phyloP scores from a whole-genome alignment of 2,113 vertebrate genomes.

The Forbesichthys papilliferus region DNA sequence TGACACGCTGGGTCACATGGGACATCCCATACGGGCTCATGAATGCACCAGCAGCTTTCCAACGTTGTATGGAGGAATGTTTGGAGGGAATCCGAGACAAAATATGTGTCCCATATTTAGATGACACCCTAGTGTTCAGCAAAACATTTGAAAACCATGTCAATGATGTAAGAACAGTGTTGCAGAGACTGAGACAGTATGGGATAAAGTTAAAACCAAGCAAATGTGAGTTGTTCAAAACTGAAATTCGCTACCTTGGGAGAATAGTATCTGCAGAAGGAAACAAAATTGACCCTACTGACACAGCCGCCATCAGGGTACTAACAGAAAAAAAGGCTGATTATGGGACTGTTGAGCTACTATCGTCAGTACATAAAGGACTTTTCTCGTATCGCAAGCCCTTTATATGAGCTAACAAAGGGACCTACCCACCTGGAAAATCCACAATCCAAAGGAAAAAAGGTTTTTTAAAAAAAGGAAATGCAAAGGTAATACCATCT shows the following conservation, averaged over 20 bases:
- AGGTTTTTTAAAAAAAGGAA: background rate
- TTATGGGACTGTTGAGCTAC: conserved; percentile 22
- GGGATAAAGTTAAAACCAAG: conserved; percentile 13
- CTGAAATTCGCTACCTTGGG: conserved; percentile 4
- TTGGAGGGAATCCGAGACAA: conserved; percentile 15
- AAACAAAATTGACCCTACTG: conserved; percentile 8
- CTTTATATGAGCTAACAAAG: background rate
- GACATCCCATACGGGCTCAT: conserved; percentile 10
- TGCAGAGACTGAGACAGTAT: conserved; percentile 3
- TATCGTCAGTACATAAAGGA: conserved; percentile 17
- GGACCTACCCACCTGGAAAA: background rate
- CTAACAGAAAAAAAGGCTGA: conserved; percentile 12
- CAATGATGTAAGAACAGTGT: conserved; percentile 6
- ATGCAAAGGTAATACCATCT: background rate
- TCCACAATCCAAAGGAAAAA: background rate
- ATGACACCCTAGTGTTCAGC: background rate
- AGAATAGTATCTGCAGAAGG: conserved; percentile 12
- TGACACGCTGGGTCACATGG: conserved; percentile 19
- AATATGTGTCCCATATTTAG: conserved; percentile 11
- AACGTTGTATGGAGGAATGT: conserved; percentile 12
- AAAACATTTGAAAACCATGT: conserved; percentile 5
- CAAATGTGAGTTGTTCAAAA: conserved; percentile 14
- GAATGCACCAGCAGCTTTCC: conserved; percentile 15
- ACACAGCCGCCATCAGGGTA: background rate
- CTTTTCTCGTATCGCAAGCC: conserved; percentile 9